phyloP scores from a whole-genome alignment of 2,113 vertebrate species.

The Gallinago undulata region DNA sequence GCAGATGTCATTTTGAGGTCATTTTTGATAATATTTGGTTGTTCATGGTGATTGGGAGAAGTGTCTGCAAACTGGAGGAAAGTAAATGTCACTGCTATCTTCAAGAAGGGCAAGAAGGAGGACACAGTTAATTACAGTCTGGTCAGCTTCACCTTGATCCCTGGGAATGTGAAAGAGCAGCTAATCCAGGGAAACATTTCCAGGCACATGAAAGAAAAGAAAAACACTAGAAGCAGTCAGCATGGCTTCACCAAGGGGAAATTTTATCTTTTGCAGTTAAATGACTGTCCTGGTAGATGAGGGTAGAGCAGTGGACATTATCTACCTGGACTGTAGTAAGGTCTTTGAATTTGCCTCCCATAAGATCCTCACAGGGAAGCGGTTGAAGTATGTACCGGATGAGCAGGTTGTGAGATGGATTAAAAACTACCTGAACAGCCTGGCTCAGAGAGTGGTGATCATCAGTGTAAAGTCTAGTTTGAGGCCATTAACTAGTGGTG shows the following conservation, averaged over 20 bases:
- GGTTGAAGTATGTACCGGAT: not conserved
- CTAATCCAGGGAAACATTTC: not conserved
- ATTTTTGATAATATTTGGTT: not conserved
- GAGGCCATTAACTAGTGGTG: not conserved
- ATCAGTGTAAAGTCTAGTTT: not conserved
- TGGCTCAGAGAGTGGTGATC: not conserved
- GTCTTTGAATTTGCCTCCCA: not conserved
- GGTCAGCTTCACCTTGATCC: not conserved
- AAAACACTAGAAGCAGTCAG: not conserved
- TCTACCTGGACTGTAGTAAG: not conserved
- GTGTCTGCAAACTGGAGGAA: not conserved
- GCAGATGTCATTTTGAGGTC: not conserved
- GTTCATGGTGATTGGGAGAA: not conserved
- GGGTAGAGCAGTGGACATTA: not conserved
- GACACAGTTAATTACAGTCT: not conserved
- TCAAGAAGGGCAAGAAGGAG: not conserved
- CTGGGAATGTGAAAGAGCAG: not conserved
- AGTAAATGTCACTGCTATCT: not conserved
- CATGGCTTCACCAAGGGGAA: not conserved
- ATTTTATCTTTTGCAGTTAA: not conserved
- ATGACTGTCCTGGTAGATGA: not conserved
- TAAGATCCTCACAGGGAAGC: not conserved
- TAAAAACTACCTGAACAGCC: not conserved
- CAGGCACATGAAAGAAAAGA: not conserved
- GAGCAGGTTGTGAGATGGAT: not conserved